phyloP scores from a whole-genome alignment of 1,140 invertebrate species.

The Tetramorium alpestre region DNA sequence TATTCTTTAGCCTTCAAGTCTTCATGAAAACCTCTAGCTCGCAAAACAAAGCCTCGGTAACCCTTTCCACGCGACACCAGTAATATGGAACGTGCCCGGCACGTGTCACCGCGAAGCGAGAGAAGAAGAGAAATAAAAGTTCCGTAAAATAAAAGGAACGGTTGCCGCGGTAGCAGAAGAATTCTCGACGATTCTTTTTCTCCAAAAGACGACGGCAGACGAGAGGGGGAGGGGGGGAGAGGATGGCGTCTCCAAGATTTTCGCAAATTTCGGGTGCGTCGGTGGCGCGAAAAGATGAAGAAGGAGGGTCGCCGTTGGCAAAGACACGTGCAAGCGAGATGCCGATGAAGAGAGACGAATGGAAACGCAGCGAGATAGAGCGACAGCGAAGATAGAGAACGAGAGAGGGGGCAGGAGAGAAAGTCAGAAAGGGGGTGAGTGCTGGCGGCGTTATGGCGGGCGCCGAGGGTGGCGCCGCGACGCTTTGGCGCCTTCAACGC shows the following conservation, averaged over 20 bases:
- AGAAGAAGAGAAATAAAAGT: conserved; percentile 40
- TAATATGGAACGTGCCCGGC: conserved; percentile 40
- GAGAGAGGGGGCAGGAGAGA: conserved; percentile 38
- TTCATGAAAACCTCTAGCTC: conserved; percentile 4
- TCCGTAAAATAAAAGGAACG: not conserved
- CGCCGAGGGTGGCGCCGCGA: conserved; percentile 85
- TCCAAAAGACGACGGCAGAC: conserved; percentile 48
- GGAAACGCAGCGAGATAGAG: conserved; percentile 41
- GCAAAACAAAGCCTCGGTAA: conserved; percentile 32
- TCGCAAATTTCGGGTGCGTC: conserved; percentile 60
- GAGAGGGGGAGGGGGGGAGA: conserved; percentile 45
- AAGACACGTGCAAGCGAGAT: conserved; percentile 31
- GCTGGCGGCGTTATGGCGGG: conserved; percentile 82
- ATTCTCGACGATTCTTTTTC: conserved; percentile 58
- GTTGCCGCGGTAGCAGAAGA: conserved; percentile 40
- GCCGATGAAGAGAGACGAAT: conserved; percentile 32
- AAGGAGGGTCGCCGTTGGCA: conserved; percentile 8
- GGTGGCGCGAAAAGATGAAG: conserved; percentile 56
- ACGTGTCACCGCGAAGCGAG: conserved; percentile 24
- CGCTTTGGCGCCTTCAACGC: conserved; percentile 83
- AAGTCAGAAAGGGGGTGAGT: conserved; percentile 56
- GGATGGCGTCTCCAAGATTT: conserved; percentile 75
- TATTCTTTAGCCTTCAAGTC: not conserved
- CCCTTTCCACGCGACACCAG: conserved; percentile 14
- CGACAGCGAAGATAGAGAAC: conserved; percentile 47